Evolutionary conservation across 2,113 vertebrate genomes (phyloP), one percentile per base, ranked within the genome.

Genomic region (Chaetops frenatus): DNA sequence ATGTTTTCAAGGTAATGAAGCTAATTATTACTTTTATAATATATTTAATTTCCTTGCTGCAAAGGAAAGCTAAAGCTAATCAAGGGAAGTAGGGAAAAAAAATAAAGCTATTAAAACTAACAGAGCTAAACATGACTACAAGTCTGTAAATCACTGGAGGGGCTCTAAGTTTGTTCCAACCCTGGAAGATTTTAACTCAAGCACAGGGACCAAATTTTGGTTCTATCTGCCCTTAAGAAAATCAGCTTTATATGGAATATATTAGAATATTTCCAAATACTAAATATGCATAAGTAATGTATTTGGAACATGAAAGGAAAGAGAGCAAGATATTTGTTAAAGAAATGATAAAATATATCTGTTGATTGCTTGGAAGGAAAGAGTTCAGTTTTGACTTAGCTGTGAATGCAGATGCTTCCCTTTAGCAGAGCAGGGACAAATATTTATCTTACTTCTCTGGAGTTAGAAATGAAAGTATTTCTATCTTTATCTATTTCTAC

Each of bases 221-320:
- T 74, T 38, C 19, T 76, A 23, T 73, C 44, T 78, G 22, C 62
- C 88, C 86, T 84, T 31, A 70, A 80, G 81, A 70, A 94, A 74
- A 91, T 62, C 2, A 91, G n/a, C 38, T 86, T 71, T 67, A 42
- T 81, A 58, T 84, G 23, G 84, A 92, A 90, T 89, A 58, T 35
- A 95, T 91, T 90, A 86, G 31, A 95, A 79, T 80, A 83, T 71
- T 91, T 79, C 64, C 58, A 83, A 94, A 91, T 31, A 88, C 27
- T 74, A 92, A 92, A 84, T 72, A 86, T 64, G 60, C 48, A 85
- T 81, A 62, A 92, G 45, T 69, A 94, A 94, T 69, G 11, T 79
- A 91, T 88, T 90, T 86, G 62, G 60, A 94, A 94, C 57, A 91
- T 85, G 40, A 95, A 95, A 94, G 33, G 45, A 81, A 84, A 79